phyloP scores from a whole-genome alignment of 2,888 invertebrate species.

The Idaea dimidiata region DNA sequence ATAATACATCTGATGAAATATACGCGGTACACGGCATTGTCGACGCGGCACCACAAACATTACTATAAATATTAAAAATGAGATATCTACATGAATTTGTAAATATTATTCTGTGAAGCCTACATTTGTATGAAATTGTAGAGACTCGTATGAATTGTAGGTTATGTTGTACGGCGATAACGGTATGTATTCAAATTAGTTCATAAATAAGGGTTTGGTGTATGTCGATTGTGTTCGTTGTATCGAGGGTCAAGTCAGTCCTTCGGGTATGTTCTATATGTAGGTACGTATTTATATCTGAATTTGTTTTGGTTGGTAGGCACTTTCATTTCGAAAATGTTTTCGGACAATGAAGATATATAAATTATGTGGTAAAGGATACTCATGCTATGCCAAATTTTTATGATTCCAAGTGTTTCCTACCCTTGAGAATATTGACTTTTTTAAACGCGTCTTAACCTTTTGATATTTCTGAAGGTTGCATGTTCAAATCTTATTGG shows the following conservation, averaged over 20 bases:
- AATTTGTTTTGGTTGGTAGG: background rate
- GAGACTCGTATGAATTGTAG: background rate
- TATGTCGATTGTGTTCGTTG: constrained; percentile 1
- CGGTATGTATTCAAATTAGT: background rate
- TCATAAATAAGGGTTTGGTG: background rate
- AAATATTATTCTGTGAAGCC: background rate
- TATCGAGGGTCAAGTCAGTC: constrained; percentile 1
- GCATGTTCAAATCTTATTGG: too few relatives aligned
- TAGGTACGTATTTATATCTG: background rate
- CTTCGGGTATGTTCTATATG: background rate
- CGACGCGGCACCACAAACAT: background rate
- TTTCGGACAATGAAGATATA: background rate
- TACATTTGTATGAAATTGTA: constrained; percentile 1
- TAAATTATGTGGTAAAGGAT: background rate
- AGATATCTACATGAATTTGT: constrained; percentile 1
- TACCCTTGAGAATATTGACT: too few relatives aligned
- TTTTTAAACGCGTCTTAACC: too few relatives aligned
- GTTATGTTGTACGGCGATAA: background rate
- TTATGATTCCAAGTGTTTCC: too few relatives aligned
- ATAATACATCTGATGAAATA: constrained; percentile 1
- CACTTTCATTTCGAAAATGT: background rate
- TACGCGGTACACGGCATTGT: background rate
- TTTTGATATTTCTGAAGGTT: too few relatives aligned
- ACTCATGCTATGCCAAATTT: too few relatives aligned
- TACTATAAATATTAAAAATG: constrained; percentile 1